Base-by-base conservation (phyloP, 2,113 vertebrate genomes). In the Rhinolophus sinicus region DNA sequence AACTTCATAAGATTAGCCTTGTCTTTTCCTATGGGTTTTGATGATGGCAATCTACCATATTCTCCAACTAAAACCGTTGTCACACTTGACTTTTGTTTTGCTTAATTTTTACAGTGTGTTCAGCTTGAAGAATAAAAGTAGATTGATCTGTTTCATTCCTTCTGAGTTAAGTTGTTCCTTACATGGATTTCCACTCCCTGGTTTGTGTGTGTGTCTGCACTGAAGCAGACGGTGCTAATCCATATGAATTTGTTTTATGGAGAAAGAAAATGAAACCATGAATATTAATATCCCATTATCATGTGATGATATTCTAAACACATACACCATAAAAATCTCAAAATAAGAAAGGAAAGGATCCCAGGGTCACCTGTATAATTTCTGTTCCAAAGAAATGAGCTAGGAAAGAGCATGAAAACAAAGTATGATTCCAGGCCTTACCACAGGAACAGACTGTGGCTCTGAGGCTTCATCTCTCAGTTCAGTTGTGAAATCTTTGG, bases 241-340 rank as follows among this genome's bases (percentile, higher is more conserved):
- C 94, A 47, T 89, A 73, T 86, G 93, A 96, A 93, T 92, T 91
- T 96, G 72, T 84, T 97, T 97, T 93, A 80, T 64, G 26, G 62
- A 81, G 67, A 97, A 96, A 88, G 92, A 95, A 93, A 47, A 97
- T 83, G 87, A 96, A 96, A 81, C 26, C 87, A 96, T 97, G 96
- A 97, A 97, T 97, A 96, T 97, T 97, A 98, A 97, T 96, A 95
- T 90, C 87, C 56, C 87, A 93, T 97, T 97, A 97, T 78, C 73
- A 70, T 73, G 78, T 88, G 75, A 75, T 56, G 73, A 62, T 95
- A 97, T 97, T 97, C 97, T 56, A 77, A 95, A 94, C 82, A 93
- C 88, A 96, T 84, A 90, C 47, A 80, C 52, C 85, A 81, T 87
- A 83, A 93, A 96, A 94, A 69, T 90, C 67, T 94, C 77, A 92